Conservation (phyloP, 2,113 vertebrate genomes). For the Poeciliopsis retropinna region DNA sequence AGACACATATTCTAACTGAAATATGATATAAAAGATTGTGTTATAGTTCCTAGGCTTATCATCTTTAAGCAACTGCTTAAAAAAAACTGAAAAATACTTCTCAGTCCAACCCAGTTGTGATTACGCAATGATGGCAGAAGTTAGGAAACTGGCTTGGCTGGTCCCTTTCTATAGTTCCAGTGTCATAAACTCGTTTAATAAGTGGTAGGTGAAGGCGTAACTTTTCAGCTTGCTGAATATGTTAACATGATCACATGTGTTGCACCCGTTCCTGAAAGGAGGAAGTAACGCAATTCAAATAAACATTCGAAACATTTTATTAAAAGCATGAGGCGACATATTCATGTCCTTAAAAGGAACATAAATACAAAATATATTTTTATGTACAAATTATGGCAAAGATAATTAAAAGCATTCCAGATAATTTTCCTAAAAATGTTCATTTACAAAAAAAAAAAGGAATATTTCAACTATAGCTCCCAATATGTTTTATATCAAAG, state of each 20-base stretch:
- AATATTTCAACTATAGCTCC: conserved; percentile 48
- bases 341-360: conserved; percentile 70
- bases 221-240: not conserved
- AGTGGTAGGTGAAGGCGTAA: not conserved
- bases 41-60: not conserved
- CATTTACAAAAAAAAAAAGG: conserved; percentile 52
- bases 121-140: conserved; percentile 9
- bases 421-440: conserved; percentile 44
- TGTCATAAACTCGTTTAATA: conserved; percentile 25
- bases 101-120: conserved; percentile 9
- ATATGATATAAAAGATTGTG: not conserved
- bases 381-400: conserved; percentile 77
- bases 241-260: not conserved
- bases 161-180: conserved; percentile 14
- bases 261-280: not conserved
- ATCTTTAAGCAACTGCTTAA: not conserved
- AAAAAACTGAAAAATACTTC: not conserved
- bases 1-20: not conserved
- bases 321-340: conserved; percentile 75
- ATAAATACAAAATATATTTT: conserved; percentile 82
- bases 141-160: conserved; percentile 4
- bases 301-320: conserved; percentile 77
- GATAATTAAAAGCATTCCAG: conserved; percentile 64
- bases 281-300: not conserved
- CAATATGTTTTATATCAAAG: conserved; percentile 52